Conservation (phyloP, 2,113 vertebrate genomes). For the Oreotrochilus melanogaster region DNA sequence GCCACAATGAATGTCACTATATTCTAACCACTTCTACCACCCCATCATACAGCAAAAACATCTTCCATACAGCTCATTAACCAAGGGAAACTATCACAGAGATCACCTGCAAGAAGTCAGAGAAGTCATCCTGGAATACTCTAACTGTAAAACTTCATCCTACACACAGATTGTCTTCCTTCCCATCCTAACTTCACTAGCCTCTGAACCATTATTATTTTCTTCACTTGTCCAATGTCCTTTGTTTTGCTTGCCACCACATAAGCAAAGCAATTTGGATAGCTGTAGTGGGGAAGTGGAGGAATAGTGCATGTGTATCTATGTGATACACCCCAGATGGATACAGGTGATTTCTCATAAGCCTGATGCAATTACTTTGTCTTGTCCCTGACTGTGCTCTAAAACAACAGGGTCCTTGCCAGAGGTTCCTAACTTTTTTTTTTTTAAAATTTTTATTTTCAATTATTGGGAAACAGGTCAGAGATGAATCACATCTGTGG, state of each 20-base stretch:
- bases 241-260: rapidly evolving
- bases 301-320: not conserved
- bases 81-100: not conserved
- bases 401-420: not conserved
- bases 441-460: not conserved
- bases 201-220: not conserved
- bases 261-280: not conserved
- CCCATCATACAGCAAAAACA: not conserved
- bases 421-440: not conserved
- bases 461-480: not conserved
- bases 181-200: not conserved
- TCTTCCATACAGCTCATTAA: not conserved
- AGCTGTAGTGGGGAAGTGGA: not conserved
- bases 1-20: not conserved
- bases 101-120: not conserved
- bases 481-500: not conserved
- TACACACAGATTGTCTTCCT: not conserved
- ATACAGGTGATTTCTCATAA: not conserved
- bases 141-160: not conserved
- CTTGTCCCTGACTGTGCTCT: not conserved
- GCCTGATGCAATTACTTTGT: not conserved
- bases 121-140: not conserved
- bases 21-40: not conserved
- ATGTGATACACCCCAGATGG: not conserved
- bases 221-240: not conserved